Evolutionary conservation across 1,140 invertebrate species (phyloP), one percentile per base, ranked within the genome.

Genomic region (Macrotrachela quadricornifera): DNA sequence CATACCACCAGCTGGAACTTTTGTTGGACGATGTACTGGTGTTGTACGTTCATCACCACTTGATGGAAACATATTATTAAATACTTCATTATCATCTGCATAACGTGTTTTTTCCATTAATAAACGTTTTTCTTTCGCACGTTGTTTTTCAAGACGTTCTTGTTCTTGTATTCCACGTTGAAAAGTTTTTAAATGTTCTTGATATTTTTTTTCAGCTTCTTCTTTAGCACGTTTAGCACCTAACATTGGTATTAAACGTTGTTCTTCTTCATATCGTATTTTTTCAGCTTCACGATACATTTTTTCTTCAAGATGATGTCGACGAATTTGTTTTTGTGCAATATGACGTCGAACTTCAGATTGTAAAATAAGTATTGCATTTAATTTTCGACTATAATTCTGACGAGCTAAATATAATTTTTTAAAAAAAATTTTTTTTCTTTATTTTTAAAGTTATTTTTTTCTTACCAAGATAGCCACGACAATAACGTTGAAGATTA

Each of bases 321-420:
- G 81, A 52, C 77, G 78, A 65, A 79, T 90, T 30, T 77, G 76
- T 17, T 81, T 76, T 67, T 84, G 79, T 0, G 86, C 85, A 59
- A 94, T 88, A 66, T 90, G 75, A 16, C 84, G 74, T 17, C 88
- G 68, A 3, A 86, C 83, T 61, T 87, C 83, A 10, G 85, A 81
- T 66, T 95, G 91, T 60, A 95, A 90, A 67, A 85, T 87, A 13
- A 90, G 78, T 37, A 90, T 83, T 0, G 86, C 85, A 79, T 82
- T 82, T 76, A 85, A 80, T 65, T 86, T 61, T 49, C 60, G 86
- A 62, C 83, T 78, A 61, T 82, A 83, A 62, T 85, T 83, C 46
- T 80, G 74, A 6, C 90, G 75, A 0, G 91, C 81, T 74, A 0
- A 67, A 4, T 8, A 30, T 4, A 8, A 30, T n/a, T n/a, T n/a